Evolutionary conservation across 2,113 vertebrate species (phyloP), one percentile per base, ranked within the genome.

Genomic region (Hydrolagus affinis): DNA sequence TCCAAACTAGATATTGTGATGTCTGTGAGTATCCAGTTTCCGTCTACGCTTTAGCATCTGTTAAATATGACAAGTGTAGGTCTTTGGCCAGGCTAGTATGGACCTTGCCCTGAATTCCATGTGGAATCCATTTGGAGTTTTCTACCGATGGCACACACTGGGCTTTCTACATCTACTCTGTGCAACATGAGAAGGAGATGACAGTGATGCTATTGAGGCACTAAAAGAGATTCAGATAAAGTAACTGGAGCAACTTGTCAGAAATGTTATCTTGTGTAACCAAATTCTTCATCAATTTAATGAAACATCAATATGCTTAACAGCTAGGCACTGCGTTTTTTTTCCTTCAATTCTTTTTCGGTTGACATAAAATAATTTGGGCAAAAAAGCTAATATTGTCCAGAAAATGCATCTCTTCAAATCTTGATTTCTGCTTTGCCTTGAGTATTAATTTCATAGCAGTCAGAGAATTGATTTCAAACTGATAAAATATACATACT

Each of bases 11-110:
- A 93, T 94, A 93, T 92, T 93, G 89, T 93, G 91, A 93, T 94
- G 93, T 94, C 91, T 92, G 90, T 87, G 91, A 90, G 94, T 95
- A 94, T 95, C 95, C 91, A 89, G 91, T 96, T 96, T 95, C 96
- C 69, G 91, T 92, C 93, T 56, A 90, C 89, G 92, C 91, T 92
- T 91, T 94, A 94, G 93, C 93, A 93, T 93, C 88, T 92, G 92
- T 91, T 92, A 93, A 95, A 92, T 92, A 95, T 93, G 94, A 91
- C 88, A 83, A 28, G 3, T 64, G 14, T 59, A 17, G 14, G 77
- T 1, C 25, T 66, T 83, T 83, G 62, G 62, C 32, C 30, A 28
- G 66, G 62, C 25, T 8, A 0, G 60, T 11, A 8, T 75, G 23
- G 15, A 66, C 66, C 30, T 32, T 25, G 25, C 25, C 17, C 15